These are phyloP conservation scores for Danio albolineatus DNA, from an alignment of 2,797 vertebrate genomes.

Conservation along the genomic window DNA sequence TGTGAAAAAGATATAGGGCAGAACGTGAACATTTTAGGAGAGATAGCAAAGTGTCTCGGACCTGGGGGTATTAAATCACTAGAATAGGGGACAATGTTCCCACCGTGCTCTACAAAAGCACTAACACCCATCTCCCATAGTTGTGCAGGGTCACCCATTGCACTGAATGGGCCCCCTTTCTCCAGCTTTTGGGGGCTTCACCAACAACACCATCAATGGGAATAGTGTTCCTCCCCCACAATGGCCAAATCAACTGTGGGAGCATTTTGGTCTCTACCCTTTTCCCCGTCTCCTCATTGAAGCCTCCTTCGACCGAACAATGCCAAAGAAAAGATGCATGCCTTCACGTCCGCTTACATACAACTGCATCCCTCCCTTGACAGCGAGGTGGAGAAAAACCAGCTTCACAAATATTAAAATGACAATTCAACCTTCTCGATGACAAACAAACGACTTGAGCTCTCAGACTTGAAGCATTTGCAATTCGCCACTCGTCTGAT, in stretches of 20 bases:
- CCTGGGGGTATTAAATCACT: slow-evolving; percentile 66
- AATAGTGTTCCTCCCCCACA: slow-evolving; percentile 79
- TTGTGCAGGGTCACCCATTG: slow-evolving; percentile 66
- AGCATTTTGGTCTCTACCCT: slow-evolving; percentile 67
- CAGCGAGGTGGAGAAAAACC: slow-evolving; percentile 57
- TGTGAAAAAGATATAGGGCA: slow-evolving; percentile 23
- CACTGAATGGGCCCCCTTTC: slow-evolving; percentile 72
- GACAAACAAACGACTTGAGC: slow-evolving; percentile 4
- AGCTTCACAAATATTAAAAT: slow-evolving; percentile 49
- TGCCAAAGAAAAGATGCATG: slow-evolving; percentile 77
- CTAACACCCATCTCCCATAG: slow-evolving; percentile 75
- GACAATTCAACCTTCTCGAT: background rate
- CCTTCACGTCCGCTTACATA: slow-evolving; percentile 77
- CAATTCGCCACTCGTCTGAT: background rate
- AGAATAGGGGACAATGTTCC: slow-evolving; percentile 77
- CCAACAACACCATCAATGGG: slow-evolving; percentile 74
- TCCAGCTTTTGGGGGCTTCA: slow-evolving; percentile 76
- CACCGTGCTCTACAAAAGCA: slow-evolving; percentile 75
- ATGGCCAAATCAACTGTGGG: slow-evolving; percentile 75
- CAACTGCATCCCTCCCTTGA: slow-evolving; percentile 63
- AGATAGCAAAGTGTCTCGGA: slow-evolving; percentile 59
- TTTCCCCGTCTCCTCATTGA: slow-evolving; percentile 68
- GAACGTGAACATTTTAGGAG: slow-evolving; percentile 40
- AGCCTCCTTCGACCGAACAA: slow-evolving; percentile 70
- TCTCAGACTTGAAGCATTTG: slow-evolving; percentile 14